A percentile compares a stretch with the other conserved stretches of the same genome.
phyloP scores from a whole-genome alignment of 92 coral and sea anemone genomes.

The Umimayanthus kanabou region DNA sequence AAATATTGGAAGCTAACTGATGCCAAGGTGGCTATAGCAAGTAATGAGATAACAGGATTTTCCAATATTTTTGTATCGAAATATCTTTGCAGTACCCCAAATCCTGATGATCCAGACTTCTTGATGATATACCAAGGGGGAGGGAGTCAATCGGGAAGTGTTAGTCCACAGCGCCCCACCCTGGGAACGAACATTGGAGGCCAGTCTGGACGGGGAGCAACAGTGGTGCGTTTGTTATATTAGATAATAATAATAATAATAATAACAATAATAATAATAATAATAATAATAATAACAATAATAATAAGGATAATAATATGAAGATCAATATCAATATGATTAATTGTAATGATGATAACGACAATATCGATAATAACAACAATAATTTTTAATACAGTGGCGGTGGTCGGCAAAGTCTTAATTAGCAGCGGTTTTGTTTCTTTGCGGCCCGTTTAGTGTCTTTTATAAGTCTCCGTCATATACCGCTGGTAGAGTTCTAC shows the following conservation, averaged over 20 bases:
- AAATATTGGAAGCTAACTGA: no score
- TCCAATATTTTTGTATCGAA: not conserved
- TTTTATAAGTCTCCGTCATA: no score
- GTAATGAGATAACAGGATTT: not conserved
- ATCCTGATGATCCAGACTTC: constrained; percentile 66
- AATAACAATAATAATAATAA: no score
- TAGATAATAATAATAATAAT: not conserved
- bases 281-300: not conserved
- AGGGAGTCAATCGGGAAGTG: constrained; percentile 52
- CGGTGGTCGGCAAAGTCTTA: no score
- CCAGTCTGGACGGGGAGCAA: constrained; percentile 58
- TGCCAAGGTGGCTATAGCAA: not conserved
- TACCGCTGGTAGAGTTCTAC: no score
- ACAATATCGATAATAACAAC: no score
- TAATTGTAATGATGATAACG: not conserved
- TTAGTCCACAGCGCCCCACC: constrained; percentile 49
- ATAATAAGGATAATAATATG: not conserved
- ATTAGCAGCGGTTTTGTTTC: no score
- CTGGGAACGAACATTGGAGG: constrained; percentile 54
- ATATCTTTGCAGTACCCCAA: not conserved
- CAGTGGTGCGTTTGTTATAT: constrained; percentile 41
- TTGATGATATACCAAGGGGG: constrained; percentile 43
- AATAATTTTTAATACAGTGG: no score
- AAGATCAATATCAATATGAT: not conserved
- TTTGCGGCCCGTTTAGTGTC: no score